Evolutionary conservation across 1,140 invertebrate species (phyloP).

Genomic region (Scaptodrosophila lebanonensis): DNA sequence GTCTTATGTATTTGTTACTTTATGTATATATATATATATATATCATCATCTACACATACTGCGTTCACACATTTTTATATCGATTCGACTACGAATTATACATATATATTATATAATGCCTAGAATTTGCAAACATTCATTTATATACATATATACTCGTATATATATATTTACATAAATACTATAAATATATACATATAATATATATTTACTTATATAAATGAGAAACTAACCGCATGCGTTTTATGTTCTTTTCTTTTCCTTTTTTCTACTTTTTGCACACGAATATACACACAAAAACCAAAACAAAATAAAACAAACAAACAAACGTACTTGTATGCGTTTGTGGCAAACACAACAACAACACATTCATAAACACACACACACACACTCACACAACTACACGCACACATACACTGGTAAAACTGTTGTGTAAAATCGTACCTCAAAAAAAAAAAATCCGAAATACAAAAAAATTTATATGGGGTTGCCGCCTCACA

Average conservation of each 20-base stretch:
- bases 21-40: conserved; percentile 75
- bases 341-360: conserved; percentile 16
- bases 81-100: conserved; percentile 25
- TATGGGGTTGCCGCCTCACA: conserved; percentile 48
- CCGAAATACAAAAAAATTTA: conserved; percentile 34
- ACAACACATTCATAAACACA: conserved; percentile 5
- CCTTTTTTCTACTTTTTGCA: conserved; percentile 73
- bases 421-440: conserved; percentile 69
- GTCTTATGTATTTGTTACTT: conserved; percentile 63
- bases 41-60: conserved; percentile 48
- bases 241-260: conserved; percentile 77
- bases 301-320: conserved; percentile 27
- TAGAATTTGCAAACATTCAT: conserved; percentile 58
- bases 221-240: conserved; percentile 77
- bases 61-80: conserved; percentile 43
- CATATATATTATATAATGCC: conserved; percentile 61
- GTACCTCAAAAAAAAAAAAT: conserved; percentile 51
- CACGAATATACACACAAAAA: conserved; percentile 55
- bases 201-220: conserved; percentile 71
- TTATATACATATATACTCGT: conserved; percentile 38
- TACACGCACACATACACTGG: conserved; percentile 35
- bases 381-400: conserved; percentile 29
- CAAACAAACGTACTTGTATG: conserved; percentile 33
- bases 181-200: conserved; percentile 36
- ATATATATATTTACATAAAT: conserved; percentile 29